Base-by-base conservation (phyloP, 2,113 vertebrate species). In the Mohoua ochrocephala region DNA sequence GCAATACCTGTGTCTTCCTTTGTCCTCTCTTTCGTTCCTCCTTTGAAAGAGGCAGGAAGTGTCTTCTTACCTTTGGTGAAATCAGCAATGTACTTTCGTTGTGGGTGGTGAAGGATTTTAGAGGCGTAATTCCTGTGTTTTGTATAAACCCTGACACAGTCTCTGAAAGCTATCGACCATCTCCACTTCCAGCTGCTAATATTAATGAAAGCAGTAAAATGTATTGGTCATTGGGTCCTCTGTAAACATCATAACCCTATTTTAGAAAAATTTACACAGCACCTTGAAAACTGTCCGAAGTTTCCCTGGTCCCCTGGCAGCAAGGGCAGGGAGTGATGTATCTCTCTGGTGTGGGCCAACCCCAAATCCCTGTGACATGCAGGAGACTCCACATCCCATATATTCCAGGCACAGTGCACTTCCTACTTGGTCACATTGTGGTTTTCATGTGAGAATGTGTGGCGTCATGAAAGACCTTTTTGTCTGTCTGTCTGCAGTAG, bases 1-100 rank as follows among this genome's bases (percentile, higher is more conserved):
- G 11, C 1, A 20, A 4, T 7, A 2, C 0, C 4, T 79, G 56
- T 67, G 21, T n/a, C 27, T 61, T 33, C 15, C 13, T 31, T 37
- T 70, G 9, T 63, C 54, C 24, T 50, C 30, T 39, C 13, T 68
- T 18, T 31, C 31, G 3, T 21, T 83, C 17, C 33, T 59, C 7
- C 44, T 68, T 16, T 39, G 35, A 54, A 84, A 87, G 16, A 35
- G 23, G 7, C 2, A 7, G 13, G 7, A 78, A 42, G 3, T 26
- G 7, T 35, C 15, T 54, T 30, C 50, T 54, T 27, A 16, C 15
- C 4, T 54, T 47, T 11, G 37, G 12, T 39, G 5, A 56, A 64
- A 69, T 27, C 17, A 71, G 2, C 15, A 80, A 1, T 9, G 8
- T 22, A 3, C 12, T 83, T 76, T 71, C 3, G 5, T 22, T 64